Evolutionary conservation across 2,888 invertebrate species (phyloP), one percentile per base, ranked within the genome.

Genomic region (Sesamia inferens): DNA sequence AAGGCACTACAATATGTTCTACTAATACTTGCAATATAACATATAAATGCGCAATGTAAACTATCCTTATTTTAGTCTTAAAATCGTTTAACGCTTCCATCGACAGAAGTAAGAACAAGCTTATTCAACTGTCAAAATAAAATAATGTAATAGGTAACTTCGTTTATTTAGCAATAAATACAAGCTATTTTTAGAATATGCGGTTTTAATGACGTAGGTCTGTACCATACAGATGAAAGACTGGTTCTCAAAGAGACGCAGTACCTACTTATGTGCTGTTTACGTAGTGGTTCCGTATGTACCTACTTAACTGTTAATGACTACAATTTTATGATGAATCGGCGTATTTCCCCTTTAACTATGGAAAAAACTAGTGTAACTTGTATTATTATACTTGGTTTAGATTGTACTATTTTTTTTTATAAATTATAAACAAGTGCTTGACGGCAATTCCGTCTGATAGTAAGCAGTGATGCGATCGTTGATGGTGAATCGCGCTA

Each of bases 301-400:
- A 31, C 31, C 31, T 58, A 39, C 8, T n/a, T 44, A 24, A 48
- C 24, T 72, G n/a, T n/a, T 10, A 62, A 31, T 19, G 5, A 8
- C 22, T 19, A n/a, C 13, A 39, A 11, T 58, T 3, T 51, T 16
- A 16, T 19, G 31, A 61, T 51, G 73, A 31, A 51, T 31, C 44
- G 14, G 13, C 0, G 42, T 54, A n/a, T 51, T 72, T 72, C 61
- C 22, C 72, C 7, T 0, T 1, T 44, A 65, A 31, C 16, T n/a
- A 24, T 10, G 24, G 42, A 51, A 16, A 44, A 51, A 31, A 61
- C n/a, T 31, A 73, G 73, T 61, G 44, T 73, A 55, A 55, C 44
- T 31, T n/a, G n/a, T n/a, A n/a, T n/a, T n/a, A n/a, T n/a, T n/a
- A n/a, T n/a, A n/a, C n/a, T n/a, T n/a, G n/a, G n/a, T n/a, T n/a